Evolutionary conservation across 92 coral and sea anemone species (phyloP).

Genomic region (Palythoa grandis): DNA sequence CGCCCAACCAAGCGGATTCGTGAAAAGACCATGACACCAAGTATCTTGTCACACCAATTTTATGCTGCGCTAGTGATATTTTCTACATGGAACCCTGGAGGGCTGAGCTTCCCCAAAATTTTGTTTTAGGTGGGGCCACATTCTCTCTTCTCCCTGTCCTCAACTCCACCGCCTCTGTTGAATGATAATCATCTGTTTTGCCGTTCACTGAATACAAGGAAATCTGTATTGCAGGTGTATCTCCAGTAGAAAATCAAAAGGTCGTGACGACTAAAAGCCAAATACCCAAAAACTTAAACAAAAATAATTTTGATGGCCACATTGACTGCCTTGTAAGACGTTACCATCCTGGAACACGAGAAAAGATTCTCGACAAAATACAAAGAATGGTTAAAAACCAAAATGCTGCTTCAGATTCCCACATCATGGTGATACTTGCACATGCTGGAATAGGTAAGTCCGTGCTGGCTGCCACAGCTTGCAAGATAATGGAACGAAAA

Average conservation of each 20-base stretch:
- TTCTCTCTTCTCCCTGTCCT: background rate
- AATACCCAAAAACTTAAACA: conserved; percentile 2
- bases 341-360: conserved; percentile 39
- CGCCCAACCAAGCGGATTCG: no score
- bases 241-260: background rate
- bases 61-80: no score
- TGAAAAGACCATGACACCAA: no score
- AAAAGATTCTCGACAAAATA: conserved; percentile 5
- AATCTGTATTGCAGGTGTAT: background rate
- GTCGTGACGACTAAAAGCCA: background rate
- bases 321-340: conserved; percentile 19
- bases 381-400: background rate
- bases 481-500: conserved; percentile 10
- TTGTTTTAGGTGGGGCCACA: no score
- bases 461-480: conserved; percentile 28
- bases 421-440: conserved; percentile 22
- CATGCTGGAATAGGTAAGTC: conserved; percentile 49
- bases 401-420: background rate
- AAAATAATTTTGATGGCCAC: conserved; percentile 41
- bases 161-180: no score
- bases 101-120: no score
- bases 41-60: no score
- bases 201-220: background rate
- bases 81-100: no score
- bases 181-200: background rate